Conservation (phyloP, 2,797 vertebrate species). For the Tapera naevia region DNA sequence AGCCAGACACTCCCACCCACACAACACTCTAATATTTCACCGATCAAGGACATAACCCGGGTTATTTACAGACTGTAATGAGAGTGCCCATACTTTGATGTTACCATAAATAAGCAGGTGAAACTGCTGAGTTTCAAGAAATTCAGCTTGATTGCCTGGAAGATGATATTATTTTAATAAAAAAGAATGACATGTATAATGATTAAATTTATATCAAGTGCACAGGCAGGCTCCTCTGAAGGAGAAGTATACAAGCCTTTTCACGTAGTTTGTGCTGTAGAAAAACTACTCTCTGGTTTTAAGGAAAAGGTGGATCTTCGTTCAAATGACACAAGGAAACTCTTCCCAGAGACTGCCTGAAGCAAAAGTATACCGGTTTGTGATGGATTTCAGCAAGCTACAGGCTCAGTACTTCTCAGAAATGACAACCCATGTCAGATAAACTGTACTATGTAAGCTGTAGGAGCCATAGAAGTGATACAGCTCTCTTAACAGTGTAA, state of each 20-base stretch:
- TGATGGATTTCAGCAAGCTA: not conserved
- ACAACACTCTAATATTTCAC: constrained; percentile 77
- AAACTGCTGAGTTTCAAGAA: constrained; percentile 76
- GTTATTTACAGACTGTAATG: constrained; percentile 86
- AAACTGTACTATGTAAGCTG: not conserved
- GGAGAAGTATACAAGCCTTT: not conserved
- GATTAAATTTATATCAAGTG: constrained; percentile 67
- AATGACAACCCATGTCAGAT: not conserved
- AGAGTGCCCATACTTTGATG: constrained; percentile 83
- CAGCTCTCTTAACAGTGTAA: not conserved
- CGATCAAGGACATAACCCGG: constrained; percentile 86
- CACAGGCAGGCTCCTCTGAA: constrained; percentile 21
- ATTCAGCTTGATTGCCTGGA: constrained; percentile 71
- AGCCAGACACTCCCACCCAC: constrained; percentile 71
- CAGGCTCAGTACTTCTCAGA: not conserved
- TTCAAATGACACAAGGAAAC: not conserved
- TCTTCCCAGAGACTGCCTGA: not conserved
- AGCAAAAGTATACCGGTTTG: not conserved
- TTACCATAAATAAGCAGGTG: constrained; percentile 87
- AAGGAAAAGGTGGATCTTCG: not conserved
- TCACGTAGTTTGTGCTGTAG: not conserved
- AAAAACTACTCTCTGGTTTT: not conserved
- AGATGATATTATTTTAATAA: constrained; percentile 79
- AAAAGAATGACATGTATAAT: constrained; percentile 73
- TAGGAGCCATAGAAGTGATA: not conserved